Conservation (phyloP, 2,113 vertebrate genomes). For the Cyprinodon brontotheroides region DNA sequence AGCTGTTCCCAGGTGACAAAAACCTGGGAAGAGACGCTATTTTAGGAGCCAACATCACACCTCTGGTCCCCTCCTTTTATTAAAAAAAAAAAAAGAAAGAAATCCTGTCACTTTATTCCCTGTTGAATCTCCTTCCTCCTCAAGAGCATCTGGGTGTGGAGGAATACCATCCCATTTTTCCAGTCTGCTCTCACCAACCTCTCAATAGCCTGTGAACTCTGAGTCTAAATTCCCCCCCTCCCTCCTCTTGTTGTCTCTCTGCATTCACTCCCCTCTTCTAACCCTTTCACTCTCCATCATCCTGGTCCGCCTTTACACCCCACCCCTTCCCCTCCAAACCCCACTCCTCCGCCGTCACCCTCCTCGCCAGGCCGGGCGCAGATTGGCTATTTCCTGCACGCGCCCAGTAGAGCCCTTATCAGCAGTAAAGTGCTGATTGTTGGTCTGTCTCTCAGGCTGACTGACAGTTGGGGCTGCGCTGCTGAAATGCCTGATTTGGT, state of each 20-base stretch:
- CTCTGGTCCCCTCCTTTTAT: slow-evolving; percentile 23
- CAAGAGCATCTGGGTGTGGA: slow-evolving; percentile 33
- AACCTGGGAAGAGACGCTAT: slow-evolving; percentile 69
- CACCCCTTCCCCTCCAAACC: slow-evolving; percentile 34
- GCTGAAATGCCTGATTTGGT: slow-evolving; percentile 83
- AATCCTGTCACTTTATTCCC: slow-evolving; percentile 50
- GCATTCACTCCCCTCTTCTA: slow-evolving; percentile 49
- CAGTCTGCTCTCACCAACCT: neutral
- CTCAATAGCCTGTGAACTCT: slow-evolving; percentile 45
- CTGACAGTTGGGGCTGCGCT: slow-evolving; percentile 78
- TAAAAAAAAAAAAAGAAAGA: neutral
- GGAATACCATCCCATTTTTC: slow-evolving; percentile 45
- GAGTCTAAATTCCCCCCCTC: slow-evolving; percentile 46
- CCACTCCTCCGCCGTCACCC: slow-evolving; percentile 19
- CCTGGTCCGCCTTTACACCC: slow-evolving; percentile 3
- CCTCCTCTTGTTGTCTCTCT: slow-evolving; percentile 66
- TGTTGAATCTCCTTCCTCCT: slow-evolving; percentile 32
- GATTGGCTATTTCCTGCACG: slow-evolving; percentile 80
- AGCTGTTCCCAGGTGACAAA: slow-evolving; percentile 74
- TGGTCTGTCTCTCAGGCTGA: slow-evolving; percentile 82
- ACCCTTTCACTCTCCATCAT: slow-evolving; percentile 56
- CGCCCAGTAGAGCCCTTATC: slow-evolving; percentile 81
- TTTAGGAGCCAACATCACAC: slow-evolving; percentile 72
- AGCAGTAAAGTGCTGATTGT: slow-evolving; percentile 80
- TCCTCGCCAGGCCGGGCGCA: slow-evolving; percentile 65